Percentiles rank a stretch among this genome's conserved stretches.
Conservation (phyloP, 2,797 vertebrate species). For the Semotilus atromaculatus region DNA sequence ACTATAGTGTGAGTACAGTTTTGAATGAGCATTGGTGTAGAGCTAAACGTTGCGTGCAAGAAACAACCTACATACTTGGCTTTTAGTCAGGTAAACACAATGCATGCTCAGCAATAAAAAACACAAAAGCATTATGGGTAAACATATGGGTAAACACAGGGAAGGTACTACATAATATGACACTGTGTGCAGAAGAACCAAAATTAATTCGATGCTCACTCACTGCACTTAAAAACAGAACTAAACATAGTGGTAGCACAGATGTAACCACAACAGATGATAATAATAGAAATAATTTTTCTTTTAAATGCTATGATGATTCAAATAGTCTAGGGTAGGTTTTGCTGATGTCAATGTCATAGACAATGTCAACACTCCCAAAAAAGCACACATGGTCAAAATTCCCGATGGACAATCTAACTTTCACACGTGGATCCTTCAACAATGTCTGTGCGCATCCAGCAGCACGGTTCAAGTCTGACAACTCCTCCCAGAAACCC, state of each 20-base stretch:
- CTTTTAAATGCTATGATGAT: background rate
- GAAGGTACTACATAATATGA: conserved; percentile 1
- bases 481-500: conserved; percentile 30
- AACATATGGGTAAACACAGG: background rate
- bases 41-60: conserved; percentile 6
- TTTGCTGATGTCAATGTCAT: background rate
- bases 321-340: background rate
- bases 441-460: background rate
- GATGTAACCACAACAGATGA: background rate
- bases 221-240: background rate
- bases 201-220: background rate
- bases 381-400: background rate
- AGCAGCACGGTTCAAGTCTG: background rate
- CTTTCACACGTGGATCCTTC: background rate
- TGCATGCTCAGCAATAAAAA: background rate
- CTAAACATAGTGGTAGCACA: background rate
- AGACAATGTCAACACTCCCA: background rate
- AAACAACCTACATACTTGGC: conserved; percentile 31
- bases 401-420: conserved; percentile 7
- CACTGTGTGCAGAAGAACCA: background rate
- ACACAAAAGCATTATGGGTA: conserved; percentile 3
- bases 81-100: conserved; percentile 14
- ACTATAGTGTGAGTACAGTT: background rate
- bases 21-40: conserved; percentile 36
- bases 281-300: no score